Evolutionary conservation across 1,140 invertebrate species (phyloP).

Genomic region (Halyomorpha halys): DNA sequence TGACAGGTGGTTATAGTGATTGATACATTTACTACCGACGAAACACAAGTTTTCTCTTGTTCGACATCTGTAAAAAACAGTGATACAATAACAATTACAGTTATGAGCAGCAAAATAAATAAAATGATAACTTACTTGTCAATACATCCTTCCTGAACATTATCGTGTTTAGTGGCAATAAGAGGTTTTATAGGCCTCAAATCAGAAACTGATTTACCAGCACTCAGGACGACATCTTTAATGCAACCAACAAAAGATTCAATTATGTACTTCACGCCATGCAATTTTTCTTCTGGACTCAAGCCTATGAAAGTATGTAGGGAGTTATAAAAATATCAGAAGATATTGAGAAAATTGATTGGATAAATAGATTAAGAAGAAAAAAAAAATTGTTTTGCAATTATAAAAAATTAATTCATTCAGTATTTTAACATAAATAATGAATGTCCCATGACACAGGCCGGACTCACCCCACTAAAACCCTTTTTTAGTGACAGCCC

Average conservation of each 20-base stretch:
- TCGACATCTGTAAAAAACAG: slow-evolving; percentile 44
- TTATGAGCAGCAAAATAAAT: not conserved
- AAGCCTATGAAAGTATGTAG: slow-evolving; percentile 44
- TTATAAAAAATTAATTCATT: no score
- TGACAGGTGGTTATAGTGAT: slow-evolving; percentile 73
- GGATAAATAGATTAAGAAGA: no score
- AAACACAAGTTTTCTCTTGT: slow-evolving; percentile 72
- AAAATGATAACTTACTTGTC: slow-evolving; percentile 46
- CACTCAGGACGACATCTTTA: slow-evolving; percentile 69
- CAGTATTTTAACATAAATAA: no score
- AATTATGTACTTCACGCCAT: slow-evolving; percentile 81
- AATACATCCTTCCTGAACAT: slow-evolving; percentile 72
- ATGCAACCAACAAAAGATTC: slow-evolving; percentile 88
- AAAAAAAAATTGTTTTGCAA: no score
- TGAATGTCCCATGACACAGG: no score
- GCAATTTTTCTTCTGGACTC: slow-evolving; percentile 70
- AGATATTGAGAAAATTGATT: no score
- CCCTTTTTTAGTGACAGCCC: no score
- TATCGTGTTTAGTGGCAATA: slow-evolving; percentile 73
- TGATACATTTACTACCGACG: slow-evolving; percentile 70
- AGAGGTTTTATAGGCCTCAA: slow-evolving; percentile 64
- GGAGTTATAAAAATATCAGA: not conserved
- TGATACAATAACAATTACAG: not conserved
- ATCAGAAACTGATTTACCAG: slow-evolving; percentile 70
- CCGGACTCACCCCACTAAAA: no score